Conservation (phyloP, 2,797 vertebrate genomes). For the Buceros bicornis region DNA sequence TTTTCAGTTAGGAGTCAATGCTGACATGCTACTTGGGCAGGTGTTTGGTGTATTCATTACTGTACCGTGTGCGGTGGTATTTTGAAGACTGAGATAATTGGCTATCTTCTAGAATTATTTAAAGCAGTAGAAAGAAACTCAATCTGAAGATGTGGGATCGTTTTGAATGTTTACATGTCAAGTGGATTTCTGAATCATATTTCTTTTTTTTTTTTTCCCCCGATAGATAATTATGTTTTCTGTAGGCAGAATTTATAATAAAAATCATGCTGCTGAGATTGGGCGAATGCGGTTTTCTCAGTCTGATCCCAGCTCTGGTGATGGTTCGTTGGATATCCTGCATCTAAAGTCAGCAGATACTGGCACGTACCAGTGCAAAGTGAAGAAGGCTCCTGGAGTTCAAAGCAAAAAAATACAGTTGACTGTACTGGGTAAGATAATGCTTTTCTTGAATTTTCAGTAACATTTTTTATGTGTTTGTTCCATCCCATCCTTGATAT, state of each 20-base stretch:
- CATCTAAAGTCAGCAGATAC: slow-evolving; percentile 88
- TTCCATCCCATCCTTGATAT: background rate
- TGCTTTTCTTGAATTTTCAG: background rate
- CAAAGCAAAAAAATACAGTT: slow-evolving; percentile 88
- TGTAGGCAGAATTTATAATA: slow-evolving; percentile 86
- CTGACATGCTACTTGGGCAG: background rate
- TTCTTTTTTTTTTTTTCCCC: background rate
- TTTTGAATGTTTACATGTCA: background rate
- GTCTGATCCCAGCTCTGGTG: slow-evolving; percentile 87
- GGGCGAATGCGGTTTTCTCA: slow-evolving; percentile 90
- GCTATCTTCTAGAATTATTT: background rate
- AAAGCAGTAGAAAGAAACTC: background rate
- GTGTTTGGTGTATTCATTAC: background rate
- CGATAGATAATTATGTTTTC: slow-evolving; percentile 90
- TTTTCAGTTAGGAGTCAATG: background rate
- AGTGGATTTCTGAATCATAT: background rate
- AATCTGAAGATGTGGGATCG: background rate
- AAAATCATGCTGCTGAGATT: slow-evolving; percentile 82
- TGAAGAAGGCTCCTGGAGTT: slow-evolving; percentile 93
- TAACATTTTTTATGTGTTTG: background rate
- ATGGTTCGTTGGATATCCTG: slow-evolving; percentile 90
- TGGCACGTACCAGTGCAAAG: slow-evolving; percentile 93
- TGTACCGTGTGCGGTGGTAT: background rate
- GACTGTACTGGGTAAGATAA: slow-evolving; percentile 90
- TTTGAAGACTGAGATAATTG: background rate